Conservation (phyloP, 2,113 vertebrate species). For the Crotalus helleri region DNA sequence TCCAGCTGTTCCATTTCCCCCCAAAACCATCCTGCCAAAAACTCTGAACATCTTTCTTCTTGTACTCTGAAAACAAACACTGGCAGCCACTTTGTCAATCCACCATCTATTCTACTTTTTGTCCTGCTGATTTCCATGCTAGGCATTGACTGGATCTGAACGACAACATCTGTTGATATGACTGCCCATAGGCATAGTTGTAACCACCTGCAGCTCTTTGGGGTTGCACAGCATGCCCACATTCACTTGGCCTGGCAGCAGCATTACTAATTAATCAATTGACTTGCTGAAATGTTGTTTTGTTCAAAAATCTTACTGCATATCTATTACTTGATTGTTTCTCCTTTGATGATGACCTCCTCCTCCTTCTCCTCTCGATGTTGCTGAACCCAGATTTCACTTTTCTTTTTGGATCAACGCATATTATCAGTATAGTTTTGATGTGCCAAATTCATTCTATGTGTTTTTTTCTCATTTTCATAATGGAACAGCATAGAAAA, state of each 20-base stretch:
- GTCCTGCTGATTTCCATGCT: neutral
- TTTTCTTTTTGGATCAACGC: neutral
- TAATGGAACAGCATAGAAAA: neutral
- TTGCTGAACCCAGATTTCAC: neutral
- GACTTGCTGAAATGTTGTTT: neutral
- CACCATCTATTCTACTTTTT: neutral
- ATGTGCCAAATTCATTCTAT: neutral
- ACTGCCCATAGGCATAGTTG: neutral
- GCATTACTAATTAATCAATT: neutral
- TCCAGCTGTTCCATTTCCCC: neutral
- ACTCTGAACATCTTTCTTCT: neutral
- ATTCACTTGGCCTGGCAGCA: neutral
- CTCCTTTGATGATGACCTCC: neutral
- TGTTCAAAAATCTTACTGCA: neutral
- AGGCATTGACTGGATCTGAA: neutral
- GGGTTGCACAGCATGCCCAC: neutral
- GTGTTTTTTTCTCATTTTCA: neutral
- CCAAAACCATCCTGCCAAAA: neutral
- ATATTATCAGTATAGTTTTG: neutral
- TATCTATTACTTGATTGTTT: neutral
- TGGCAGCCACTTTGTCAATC: neutral
- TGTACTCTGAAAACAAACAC: neutral
- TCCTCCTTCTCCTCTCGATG: neutral
- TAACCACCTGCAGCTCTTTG: neutral
- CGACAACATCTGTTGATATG: neutral